Base-by-base conservation (phyloP, 2,797 vertebrate species). In the Galago senegalensis region DNA sequence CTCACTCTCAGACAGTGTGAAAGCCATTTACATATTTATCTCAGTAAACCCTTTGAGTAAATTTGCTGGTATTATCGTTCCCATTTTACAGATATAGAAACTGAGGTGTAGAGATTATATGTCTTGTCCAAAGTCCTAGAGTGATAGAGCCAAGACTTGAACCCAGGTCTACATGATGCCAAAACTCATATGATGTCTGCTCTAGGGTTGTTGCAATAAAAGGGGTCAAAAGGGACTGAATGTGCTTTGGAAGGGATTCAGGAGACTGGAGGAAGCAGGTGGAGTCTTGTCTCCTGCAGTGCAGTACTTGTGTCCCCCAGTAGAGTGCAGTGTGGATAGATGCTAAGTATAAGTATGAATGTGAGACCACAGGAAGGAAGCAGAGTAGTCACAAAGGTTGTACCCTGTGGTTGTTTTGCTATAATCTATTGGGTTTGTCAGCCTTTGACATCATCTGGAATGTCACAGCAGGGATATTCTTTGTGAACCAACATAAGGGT, bases 401-500 rank as follows among this genome's bases (percentile, higher is more conserved):
- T 23, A 77, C 87, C 86, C 82, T 49, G 93, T 58, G 84, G 82
- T 77, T n/a, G 93, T 75, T 70, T 73, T 60, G 84, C 81, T 70
- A 75, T 8, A 40, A 14, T 49, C 61, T 7, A 5, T 6, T 34
- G 73, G 80, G 20, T 37, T 61, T 76, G 82, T 85, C 40, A 49
- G 83, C 17, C 81, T 91, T 86, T 89, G 96, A 75, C 87, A 16
- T 88, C 82, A 34, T 27, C 49, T 27, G 49, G 82, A 43, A 12
- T 23, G 46, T 40, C 85, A 21, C 43, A 82, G 67, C 34, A 14
- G 94, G 61, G 60, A 12, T 83, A 13, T 83, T 86, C 93, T 95
- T 29, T 56, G 58, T 73, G 25, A 87, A 73, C 81, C 95, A 94
- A 95, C 94, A 92, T 58, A 82, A 82, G 6, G 65, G 37, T 58